Conservation (phyloP, 2,797 vertebrate genomes). For the Semaprochilodus insignis region DNA sequence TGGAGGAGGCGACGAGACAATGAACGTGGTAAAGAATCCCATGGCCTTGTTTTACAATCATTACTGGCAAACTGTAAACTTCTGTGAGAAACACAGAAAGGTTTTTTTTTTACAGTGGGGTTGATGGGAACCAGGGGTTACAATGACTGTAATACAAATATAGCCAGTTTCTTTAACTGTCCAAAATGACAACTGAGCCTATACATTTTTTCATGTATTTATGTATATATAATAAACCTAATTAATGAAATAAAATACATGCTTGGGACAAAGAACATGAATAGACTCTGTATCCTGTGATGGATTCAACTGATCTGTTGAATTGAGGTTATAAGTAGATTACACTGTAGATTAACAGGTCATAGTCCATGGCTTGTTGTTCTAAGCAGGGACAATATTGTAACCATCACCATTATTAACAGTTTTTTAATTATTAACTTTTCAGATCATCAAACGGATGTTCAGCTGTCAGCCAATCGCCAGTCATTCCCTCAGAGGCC, state of each 20-base stretch:
- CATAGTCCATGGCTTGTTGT: constrained; percentile 11
- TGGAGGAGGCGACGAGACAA: constrained; percentile 81
- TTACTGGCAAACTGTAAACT: too few species aligned
- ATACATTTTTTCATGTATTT: too few species aligned
- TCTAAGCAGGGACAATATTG: neutral
- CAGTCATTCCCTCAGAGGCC: constrained; percentile 76
- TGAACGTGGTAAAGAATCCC: constrained; percentile 62
- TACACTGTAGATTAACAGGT: neutral
- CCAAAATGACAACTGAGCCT: too few species aligned
- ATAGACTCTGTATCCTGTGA: neutral
- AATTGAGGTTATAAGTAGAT: neutral
- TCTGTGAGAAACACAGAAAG: too few species aligned
- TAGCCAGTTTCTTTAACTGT: too few species aligned
- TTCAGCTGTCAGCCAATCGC: constrained; percentile 71
- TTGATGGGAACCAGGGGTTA: too few species aligned
- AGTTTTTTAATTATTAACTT: constrained; percentile 47
- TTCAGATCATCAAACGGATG: constrained; percentile 76
- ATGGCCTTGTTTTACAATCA: neutral
- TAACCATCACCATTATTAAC: constrained; percentile 18
- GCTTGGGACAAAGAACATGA: neutral
- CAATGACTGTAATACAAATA: too few species aligned
- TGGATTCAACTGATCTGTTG: neutral
- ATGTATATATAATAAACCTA: neutral
- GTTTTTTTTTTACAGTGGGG: too few species aligned
- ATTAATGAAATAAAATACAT: neutral